Percentiles rank a stretch among this genome's conserved stretches.
Conservation (phyloP, 1,140 invertebrate genomes). For the Drosophila nebulosa region DNA sequence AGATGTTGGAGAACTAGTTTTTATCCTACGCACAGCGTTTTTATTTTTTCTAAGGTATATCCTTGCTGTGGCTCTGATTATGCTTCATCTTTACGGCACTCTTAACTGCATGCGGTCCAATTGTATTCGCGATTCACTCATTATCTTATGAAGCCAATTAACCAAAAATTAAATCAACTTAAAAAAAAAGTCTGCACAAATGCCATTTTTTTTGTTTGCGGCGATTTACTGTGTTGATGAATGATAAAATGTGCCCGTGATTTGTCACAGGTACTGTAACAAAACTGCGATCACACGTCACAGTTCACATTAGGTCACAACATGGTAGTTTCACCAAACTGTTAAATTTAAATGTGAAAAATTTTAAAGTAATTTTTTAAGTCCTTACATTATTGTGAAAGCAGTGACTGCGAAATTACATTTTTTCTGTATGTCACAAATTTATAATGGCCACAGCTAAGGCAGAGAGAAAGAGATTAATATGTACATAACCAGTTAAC, state of each 20-base stretch:
- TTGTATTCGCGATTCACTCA: neutral
- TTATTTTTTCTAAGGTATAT: neutral
- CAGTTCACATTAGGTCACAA: neutral
- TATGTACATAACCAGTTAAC: no score
- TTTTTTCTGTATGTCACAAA: no score
- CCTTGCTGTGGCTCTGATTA: neutral
- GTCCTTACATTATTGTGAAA: no score
- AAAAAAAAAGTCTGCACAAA: constrained; percentile 1
- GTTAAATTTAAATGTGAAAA: neutral
- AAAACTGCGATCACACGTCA: neutral
- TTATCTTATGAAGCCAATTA: neutral
- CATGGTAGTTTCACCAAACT: neutral
- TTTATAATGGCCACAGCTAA: no score
- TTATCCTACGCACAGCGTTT: constrained; percentile 4
- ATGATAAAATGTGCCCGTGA: neutral
- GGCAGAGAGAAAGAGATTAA: no score
- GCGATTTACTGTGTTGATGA: neutral
- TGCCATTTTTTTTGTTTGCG: constrained; percentile 1
- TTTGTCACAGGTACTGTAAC: neutral
- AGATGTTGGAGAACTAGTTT: constrained; percentile 11
- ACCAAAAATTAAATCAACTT: neutral
- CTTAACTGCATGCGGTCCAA: neutral
- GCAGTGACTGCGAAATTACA: no score
- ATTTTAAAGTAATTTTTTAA: no score
- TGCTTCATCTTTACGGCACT: neutral